A percentile compares a stretch with the other conserved stretches of the same genome.
Conservation (phyloP, 2,888 invertebrate species). For the Agelastica alni region DNA sequence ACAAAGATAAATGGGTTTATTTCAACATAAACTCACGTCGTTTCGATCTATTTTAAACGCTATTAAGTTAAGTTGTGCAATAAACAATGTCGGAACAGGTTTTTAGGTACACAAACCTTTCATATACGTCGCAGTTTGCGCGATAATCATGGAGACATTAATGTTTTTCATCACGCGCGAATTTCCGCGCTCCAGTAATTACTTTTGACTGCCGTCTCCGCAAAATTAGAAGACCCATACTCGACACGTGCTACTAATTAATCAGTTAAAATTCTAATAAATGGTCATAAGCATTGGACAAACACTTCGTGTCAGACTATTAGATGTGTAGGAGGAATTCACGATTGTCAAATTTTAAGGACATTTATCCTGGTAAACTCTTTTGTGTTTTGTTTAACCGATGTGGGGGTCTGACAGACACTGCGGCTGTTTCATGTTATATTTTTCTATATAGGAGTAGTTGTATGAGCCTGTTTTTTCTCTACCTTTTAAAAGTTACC, state of each 20-base stretch:
- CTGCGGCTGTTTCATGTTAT: no score
- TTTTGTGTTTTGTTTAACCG: no score
- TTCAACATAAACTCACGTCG: slow-evolving; percentile 10
- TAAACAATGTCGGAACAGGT: slow-evolving; percentile 22
- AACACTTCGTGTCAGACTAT: no score
- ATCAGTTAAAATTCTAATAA: slow-evolving; percentile 34
- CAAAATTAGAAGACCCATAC: slow-evolving; percentile 31
- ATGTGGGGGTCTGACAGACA: no score
- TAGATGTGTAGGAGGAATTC: no score
- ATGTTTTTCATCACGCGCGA: slow-evolving; percentile 27
- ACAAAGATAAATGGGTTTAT: no score
- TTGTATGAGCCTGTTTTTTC: no score
- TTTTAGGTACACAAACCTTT: slow-evolving; percentile 21
- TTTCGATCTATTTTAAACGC: slow-evolving; percentile 19
- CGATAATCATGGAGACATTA: slow-evolving; percentile 21
- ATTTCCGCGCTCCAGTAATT: slow-evolving; percentile 30
- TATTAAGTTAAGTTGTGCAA: slow-evolving; percentile 9
- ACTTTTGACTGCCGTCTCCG: slow-evolving; percentile 23
- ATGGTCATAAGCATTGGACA: not conserved
- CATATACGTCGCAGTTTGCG: slow-evolving; percentile 18
- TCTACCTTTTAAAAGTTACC: no score
- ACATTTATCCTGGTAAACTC: no score
- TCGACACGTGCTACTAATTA: slow-evolving; percentile 38
- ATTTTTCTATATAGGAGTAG: no score
- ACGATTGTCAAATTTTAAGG: no score